A percentile compares a stretch with the other conserved stretches of the same genome.
Conservation (phyloP, 2,113 vertebrate species). For the Scortum barcoo region DNA sequence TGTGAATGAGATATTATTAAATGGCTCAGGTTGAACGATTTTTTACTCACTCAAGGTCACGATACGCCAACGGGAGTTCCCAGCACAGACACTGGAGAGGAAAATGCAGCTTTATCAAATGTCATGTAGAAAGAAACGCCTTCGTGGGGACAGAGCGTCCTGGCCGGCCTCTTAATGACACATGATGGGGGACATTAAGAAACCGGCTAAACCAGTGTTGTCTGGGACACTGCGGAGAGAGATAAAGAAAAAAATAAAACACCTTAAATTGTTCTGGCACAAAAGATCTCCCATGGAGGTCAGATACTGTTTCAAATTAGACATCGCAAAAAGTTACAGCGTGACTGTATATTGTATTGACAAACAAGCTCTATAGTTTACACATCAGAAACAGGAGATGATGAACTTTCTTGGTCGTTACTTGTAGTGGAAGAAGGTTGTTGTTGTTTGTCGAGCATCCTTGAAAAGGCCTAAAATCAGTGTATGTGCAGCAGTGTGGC, state of each 20-base stretch:
- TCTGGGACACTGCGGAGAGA: background rate
- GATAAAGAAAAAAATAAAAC: background rate
- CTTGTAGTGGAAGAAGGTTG: too few species aligned
- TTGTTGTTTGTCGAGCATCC: too few species aligned
- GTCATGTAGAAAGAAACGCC: background rate
- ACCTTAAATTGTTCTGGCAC: background rate
- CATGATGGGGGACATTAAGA: conserved; percentile 2
- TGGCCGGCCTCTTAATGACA: background rate
- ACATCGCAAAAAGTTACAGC: background rate
- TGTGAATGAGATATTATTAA: conserved; percentile 33
- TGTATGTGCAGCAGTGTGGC: too few species aligned
- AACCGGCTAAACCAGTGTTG: conserved; percentile 17
- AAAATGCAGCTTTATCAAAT: too few species aligned
- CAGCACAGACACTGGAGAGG: too few species aligned
- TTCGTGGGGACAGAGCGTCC: background rate
- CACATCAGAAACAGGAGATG: too few species aligned
- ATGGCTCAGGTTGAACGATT: background rate
- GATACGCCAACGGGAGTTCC: background rate
- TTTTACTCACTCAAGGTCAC: background rate
- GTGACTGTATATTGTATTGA: too few species aligned
- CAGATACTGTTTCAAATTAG: background rate
- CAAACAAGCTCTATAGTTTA: too few species aligned
- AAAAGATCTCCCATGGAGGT: background rate
- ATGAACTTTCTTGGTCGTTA: too few species aligned
- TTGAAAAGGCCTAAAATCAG: background rate